Evolutionary conservation across 2,113 vertebrate genomes (phyloP).

Genomic region (Melanostigma gelatinosum): DNA sequence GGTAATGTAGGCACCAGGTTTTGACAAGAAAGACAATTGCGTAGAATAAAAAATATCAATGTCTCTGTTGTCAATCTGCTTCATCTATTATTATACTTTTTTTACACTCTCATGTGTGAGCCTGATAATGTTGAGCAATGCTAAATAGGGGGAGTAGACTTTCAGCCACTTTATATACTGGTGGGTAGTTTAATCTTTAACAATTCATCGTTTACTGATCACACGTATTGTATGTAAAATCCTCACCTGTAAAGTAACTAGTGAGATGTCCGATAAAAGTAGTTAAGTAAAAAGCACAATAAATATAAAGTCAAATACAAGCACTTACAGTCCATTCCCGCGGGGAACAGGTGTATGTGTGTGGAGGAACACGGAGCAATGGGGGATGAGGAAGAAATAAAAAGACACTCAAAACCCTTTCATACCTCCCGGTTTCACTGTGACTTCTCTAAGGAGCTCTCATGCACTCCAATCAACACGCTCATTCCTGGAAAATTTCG

Average conservation of each 20-base stretch:
- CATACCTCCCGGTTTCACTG: conserved; percentile 22
- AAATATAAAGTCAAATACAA: neutral
- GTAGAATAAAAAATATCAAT: neutral
- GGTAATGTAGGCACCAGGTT: neutral
- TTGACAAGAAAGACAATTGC: neutral
- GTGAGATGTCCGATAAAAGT: neutral
- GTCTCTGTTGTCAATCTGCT: neutral
- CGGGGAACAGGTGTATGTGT: neutral
- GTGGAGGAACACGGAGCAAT: neutral
- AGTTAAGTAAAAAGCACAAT: neutral
- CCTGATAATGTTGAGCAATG: neutral
- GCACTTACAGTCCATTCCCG: neutral
- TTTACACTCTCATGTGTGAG: neutral
- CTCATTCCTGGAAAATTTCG: conserved; percentile 34
- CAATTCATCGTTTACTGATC: neutral
- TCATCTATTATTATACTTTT: neutral
- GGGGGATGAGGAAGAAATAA: neutral
- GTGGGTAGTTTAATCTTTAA: neutral
- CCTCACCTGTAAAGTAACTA: neutral
- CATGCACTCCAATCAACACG: conserved; percentile 28
- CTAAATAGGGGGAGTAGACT: neutral
- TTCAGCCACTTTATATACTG: neutral
- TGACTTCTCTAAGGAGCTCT: conserved; percentile 25
- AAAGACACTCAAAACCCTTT: neutral
- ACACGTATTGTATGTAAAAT: neutral